Conservation (phyloP, 1,140 invertebrate genomes). For the Drosophila biarmipes region DNA sequence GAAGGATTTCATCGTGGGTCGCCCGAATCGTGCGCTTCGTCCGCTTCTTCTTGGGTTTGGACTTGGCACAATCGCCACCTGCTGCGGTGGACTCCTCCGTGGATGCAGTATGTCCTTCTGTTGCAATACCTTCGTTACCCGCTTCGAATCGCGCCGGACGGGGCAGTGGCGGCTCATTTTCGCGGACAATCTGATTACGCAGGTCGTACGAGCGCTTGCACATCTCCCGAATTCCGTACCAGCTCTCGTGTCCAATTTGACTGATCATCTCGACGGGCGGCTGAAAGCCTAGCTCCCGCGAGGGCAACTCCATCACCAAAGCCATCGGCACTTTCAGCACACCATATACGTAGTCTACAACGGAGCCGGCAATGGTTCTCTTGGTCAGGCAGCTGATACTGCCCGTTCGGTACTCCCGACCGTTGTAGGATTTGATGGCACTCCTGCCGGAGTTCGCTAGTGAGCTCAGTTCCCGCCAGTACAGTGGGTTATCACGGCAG, state of each 20-base stretch:
- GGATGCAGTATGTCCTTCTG: neutral
- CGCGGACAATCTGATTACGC: constrained; percentile 45
- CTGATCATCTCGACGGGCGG: constrained; percentile 87
- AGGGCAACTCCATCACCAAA: constrained; percentile 89
- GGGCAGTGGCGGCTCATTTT: constrained; percentile 42
- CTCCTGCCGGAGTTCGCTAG: constrained; percentile 84
- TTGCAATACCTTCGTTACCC: neutral
- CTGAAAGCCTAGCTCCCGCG: constrained; percentile 87
- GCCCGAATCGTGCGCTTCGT: constrained; percentile 31
- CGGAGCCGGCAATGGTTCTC: constrained; percentile 88
- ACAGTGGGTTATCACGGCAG: constrained; percentile 81
- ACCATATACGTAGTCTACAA: constrained; percentile 89
- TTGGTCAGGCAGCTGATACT: constrained; percentile 77
- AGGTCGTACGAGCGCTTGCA: constrained; percentile 71
- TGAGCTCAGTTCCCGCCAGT: constrained; percentile 67
- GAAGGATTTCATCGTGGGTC: constrained; percentile 42
- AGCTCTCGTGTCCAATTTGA: constrained; percentile 86
- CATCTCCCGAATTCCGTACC: constrained; percentile 84
- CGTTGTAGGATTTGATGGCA: constrained; percentile 85
- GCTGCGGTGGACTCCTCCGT: neutral
- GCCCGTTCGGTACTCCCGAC: constrained; percentile 84
- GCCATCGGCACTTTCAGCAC: constrained; percentile 88
- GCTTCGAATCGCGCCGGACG: neutral
- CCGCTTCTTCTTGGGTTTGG: constrained; percentile 49
- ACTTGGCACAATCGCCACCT: constrained; percentile 13